Evolutionary conservation across 53 echinoderm and acorn worm genomes (phyloP), one percentile per base, ranked within the genome.

Genomic region (Stichopus horrens): DNA sequence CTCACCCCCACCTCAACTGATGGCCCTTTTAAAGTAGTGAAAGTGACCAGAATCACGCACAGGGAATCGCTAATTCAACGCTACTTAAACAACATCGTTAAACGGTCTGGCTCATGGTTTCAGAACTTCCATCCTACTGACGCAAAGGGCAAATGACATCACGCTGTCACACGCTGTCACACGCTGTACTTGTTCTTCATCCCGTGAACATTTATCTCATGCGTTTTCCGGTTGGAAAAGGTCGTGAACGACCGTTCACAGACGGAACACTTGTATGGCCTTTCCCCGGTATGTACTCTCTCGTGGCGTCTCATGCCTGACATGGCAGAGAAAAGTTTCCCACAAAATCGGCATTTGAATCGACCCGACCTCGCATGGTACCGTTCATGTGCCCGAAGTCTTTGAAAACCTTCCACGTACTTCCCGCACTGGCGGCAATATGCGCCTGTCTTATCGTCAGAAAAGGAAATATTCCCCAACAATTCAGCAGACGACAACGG

Each of bases 391-490:
- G 81, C 81, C 8, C 81, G 81, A 9, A 81, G 57, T 56, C 81
- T 55, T 57, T 57, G 56, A 18, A 58, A 23, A 10, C 58, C 81
- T 18, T 6, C 22, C n/a, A 81, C 56, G 57, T 56, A 81, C 58
- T 81, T 81, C 81, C 81, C 81, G 57, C 81, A 81, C 18, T 58
- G 81, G 55, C 81, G 81, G 81, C 81, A 81, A 22, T 56, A 81
- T 21, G 81, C 57, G 5, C 81, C 81, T 52, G 81, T 9, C 21
- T 81, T 58, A 5, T 81, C 81, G 8, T 58, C 81, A 10, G 81
- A n/a, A 18, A 55, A 14, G 3, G 79, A 18, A 71, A 71, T n/a
- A 0, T 2, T 71, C 6, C n/a, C 71, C 71, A 71, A 71, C 7
- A 20, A 20, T 16, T n/a, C 18, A 0, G 71, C 19, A 7, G 71